Evolutionary conservation across 2,797 vertebrate genomes (phyloP).

Genomic region (Enteromius unitaeniatus): DNA sequence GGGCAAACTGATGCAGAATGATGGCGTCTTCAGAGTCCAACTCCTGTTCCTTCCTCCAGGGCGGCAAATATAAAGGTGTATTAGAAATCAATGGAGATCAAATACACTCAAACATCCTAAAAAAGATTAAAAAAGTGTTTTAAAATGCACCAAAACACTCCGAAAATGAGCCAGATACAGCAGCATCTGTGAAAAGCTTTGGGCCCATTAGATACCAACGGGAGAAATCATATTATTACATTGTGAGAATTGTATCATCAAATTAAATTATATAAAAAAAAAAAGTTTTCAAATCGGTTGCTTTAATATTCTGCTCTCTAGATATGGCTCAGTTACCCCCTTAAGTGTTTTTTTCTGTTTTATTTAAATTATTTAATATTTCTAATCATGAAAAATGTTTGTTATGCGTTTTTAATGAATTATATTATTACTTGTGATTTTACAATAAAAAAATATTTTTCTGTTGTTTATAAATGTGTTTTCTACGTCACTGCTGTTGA

Average conservation of each 20-base stretch:
- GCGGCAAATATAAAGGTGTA: constrained; percentile 5
- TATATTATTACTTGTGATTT: neutral
- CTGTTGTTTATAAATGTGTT: neutral
- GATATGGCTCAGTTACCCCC: neutral
- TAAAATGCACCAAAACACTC: neutral
- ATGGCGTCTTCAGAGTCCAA: constrained; percentile 97
- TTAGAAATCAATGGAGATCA: neutral
- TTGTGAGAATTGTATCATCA: neutral
- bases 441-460: neutral
- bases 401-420: neutral
- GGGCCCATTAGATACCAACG: neutral
- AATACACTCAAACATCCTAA: neutral
- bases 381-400: neutral
- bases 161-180: neutral
- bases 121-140: neutral
- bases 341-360: neutral
- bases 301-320: neutral
- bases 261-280: neutral
- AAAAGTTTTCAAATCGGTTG: neutral
- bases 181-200: neutral
- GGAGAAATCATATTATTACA: neutral
- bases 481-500: neutral
- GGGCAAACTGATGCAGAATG: constrained; percentile 97
- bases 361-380: neutral
- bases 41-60: constrained; percentile 92